Evolutionary conservation across 2,113 vertebrate genomes (phyloP).

Genomic region (Ramphastos sulfuratus): DNA sequence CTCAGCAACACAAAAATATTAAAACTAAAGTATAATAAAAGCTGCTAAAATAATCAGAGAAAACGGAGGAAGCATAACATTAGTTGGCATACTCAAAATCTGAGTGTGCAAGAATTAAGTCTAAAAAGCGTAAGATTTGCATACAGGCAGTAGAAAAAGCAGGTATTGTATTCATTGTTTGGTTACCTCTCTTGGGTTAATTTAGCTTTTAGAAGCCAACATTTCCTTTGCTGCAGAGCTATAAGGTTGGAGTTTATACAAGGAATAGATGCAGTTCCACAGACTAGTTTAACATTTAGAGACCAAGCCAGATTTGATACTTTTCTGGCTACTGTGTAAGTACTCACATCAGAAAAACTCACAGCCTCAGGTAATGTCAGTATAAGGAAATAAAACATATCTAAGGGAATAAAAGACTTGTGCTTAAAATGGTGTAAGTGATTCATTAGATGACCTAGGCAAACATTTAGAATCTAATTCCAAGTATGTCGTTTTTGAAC

Average conservation of each 20-base stretch:
- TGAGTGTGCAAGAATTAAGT: neutral
- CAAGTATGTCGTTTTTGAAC: neutral
- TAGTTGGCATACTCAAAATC: neutral
- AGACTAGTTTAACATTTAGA: neutral
- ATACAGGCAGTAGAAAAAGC: neutral
- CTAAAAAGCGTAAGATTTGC: neutral
- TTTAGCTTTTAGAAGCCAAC: neutral
- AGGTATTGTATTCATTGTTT: neutral
- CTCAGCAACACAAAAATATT: neutral
- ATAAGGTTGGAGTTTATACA: neutral
- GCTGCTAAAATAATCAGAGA: neutral
- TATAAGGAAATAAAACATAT: neutral
- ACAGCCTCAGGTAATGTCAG: neutral
- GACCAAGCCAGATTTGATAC: neutral
- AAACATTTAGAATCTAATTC: neutral
- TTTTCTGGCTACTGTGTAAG: neutral
- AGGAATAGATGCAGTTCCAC: neutral
- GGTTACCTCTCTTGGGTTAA: neutral
- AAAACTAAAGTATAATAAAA: conserved; percentile 19
- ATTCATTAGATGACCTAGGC: neutral
- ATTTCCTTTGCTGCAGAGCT: neutral
- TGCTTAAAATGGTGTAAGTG: neutral
- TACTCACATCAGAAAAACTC: neutral
- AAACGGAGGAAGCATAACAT: conserved; percentile 12
- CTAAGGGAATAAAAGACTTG: neutral